A percentile compares a stretch with the other conserved stretches of the same genome.
Evolutionary conservation across 30 jellyfish, hydroid and myxozoan genomes (phyloP).

Genomic region (Cassiopea xamachana): DNA sequence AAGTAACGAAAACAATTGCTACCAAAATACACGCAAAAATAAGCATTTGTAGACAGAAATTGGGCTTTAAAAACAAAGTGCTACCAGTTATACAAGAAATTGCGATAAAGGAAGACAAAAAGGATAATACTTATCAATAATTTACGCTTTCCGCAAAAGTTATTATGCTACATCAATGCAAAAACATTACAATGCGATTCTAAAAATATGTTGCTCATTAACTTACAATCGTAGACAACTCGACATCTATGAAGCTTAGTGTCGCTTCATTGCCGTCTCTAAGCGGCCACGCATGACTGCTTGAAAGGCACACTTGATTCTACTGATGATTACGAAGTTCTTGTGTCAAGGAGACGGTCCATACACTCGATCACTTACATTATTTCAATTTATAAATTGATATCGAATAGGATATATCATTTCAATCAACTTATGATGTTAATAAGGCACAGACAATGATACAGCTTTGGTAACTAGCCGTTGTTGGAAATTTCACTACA

Average conservation of each 20-base stretch:
- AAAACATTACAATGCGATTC: background rate
- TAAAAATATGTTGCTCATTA: background rate
- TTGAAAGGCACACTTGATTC: background rate
- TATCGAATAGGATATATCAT: background rate
- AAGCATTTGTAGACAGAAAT: too few relatives aligned
- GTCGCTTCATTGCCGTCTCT: background rate
- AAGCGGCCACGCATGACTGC: background rate
- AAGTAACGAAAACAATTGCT: too few relatives aligned
- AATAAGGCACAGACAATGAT: background rate
- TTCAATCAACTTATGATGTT: background rate
- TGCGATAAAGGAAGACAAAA: background rate
- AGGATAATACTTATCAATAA: background rate
- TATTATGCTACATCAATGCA: conserved; percentile 17
- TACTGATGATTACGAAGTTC: background rate
- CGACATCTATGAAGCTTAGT: too few relatives aligned
- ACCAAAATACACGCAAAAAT: too few relatives aligned
- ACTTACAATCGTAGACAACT: background rate
- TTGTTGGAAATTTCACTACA: background rate
- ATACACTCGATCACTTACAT: background rate
- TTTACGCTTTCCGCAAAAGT: conserved; percentile 3
- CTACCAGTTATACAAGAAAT: too few relatives aligned
- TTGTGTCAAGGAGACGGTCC: background rate
- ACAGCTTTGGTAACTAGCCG: conserved; percentile 2
- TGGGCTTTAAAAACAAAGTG: too few relatives aligned
- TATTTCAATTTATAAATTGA: background rate